Percentiles rank a stretch among this genome's conserved stretches.
Evolutionary conservation across 2,797 vertebrate species (phyloP).

Genomic region (Uromys caudimaculatus): DNA sequence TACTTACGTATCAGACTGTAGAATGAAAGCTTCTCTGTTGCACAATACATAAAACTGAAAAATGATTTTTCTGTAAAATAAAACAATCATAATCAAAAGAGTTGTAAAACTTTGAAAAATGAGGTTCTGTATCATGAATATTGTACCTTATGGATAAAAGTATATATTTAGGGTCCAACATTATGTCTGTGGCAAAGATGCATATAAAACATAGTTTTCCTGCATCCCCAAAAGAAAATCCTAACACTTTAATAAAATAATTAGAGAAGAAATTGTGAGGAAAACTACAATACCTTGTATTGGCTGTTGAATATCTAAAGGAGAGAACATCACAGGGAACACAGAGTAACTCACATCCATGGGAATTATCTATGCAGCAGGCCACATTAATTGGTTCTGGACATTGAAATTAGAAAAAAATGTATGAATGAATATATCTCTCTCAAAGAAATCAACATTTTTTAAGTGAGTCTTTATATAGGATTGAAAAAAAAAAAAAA

Average conservation of each 20-base stretch:
- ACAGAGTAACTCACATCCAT: background rate
- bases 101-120: background rate
- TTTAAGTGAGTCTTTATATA: background rate
- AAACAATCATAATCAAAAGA: background rate
- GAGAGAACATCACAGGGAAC: background rate
- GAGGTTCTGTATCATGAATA: background rate
- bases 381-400: background rate
- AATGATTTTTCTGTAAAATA: background rate
- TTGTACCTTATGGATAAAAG: background rate
- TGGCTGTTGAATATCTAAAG: background rate
- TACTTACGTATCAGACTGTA: background rate
- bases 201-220: background rate
- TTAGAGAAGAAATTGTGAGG: background rate
- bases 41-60: background rate
- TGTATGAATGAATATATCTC: rapidly evolving
- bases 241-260: background rate
- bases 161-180: background rate
- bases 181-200: background rate
- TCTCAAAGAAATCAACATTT: background rate
- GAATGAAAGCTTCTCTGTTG: background rate
- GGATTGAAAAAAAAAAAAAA: background rate
- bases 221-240: background rate
- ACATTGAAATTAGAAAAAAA: background rate
- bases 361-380: background rate
- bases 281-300: background rate